Base-by-base conservation (phyloP, 2,888 invertebrate genomes). In the Alloplasta piceator region DNA sequence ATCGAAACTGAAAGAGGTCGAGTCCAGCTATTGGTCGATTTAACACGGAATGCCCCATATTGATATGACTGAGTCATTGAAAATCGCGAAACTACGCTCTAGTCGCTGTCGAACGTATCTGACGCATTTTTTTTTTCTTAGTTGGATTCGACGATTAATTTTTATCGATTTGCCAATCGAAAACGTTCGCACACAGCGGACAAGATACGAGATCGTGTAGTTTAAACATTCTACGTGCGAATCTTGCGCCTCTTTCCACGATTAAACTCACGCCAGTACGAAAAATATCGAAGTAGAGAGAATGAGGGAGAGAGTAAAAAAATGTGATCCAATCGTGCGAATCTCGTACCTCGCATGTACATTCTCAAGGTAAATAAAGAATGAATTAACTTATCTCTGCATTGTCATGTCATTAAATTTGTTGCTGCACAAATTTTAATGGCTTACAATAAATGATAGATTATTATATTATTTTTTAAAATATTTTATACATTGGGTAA, bases 361-460 rank as follows among this genome's bases (percentile, higher is more conserved):
- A 10, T 64, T 71, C 16, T 48, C 39, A 71, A 56, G 56, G 55
- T 10, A 74, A 71, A 74, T 74, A 81, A 81, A 75, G 66, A 66
- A 81, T 75, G 43, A 77, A 80, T 68, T 72, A 26, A 26, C 26
- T 68, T 72, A 26, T 2, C 26, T 26, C 26, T 26, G 26, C 26
- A 26, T 26, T 26, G 26, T 26, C 26, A 26, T 26, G 26, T 26
- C 26, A 3, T 26, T 26, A 26, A 26, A 26, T 26, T 26, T 26
- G 1, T 26, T 26, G 26, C 3, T 26, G 3, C 26, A 26, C 26
- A 26, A 26, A 26, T 26, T 26, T 26, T 3, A 26, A 3, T 26
- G 26, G 26, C 3, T 26, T 26, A 3, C 26, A 26, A 26, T 26
- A 3, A 3, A 26, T 26, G 26, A 26, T 26, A 3, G 3, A 26